phyloP scores from a whole-genome alignment of 1,140 invertebrate species.

The Rhynchophorus ferrugineus region DNA sequence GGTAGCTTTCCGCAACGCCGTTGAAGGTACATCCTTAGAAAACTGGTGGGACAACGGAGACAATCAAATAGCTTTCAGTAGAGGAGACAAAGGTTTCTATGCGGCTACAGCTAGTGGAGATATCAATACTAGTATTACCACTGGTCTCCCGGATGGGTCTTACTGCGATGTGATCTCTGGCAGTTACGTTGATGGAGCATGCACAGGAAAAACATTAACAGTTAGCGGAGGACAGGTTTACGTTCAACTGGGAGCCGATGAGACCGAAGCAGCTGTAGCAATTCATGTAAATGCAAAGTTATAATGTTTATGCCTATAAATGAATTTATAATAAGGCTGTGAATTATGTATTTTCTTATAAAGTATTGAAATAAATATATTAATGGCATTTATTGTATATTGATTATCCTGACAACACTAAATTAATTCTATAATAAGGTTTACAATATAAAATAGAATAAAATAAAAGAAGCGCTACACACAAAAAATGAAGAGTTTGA shows the following conservation, averaged over 20 bases:
- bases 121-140: conserved; percentile 50
- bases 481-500: no score
- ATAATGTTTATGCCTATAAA: no score
- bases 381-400: no score
- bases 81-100: conserved; percentile 57
- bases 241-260: conserved; percentile 51
- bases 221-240: conserved; percentile 57
- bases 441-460: no score
- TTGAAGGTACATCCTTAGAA: conserved; percentile 44
- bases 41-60: conserved; percentile 68
- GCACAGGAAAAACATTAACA: conserved; percentile 59
- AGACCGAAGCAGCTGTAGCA: conserved; percentile 66
- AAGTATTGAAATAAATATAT: no score
- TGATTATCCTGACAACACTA: no score
- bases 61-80: conserved; percentile 69
- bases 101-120: conserved; percentile 55
- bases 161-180: conserved; percentile 86
- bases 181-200: conserved; percentile 47
- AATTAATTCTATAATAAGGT: no score
- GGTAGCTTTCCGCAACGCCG: conserved; percentile 66
- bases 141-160: conserved; percentile 62
- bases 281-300: conserved; percentile 51
- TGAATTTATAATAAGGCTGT: no score
- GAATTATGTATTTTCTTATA: no score
- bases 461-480: no score